Percentiles rank a stretch among this genome's conserved stretches.
Evolutionary conservation across 2,888 invertebrate genomes (phyloP).

Genomic region (Cataglyphis albicans): DNA sequence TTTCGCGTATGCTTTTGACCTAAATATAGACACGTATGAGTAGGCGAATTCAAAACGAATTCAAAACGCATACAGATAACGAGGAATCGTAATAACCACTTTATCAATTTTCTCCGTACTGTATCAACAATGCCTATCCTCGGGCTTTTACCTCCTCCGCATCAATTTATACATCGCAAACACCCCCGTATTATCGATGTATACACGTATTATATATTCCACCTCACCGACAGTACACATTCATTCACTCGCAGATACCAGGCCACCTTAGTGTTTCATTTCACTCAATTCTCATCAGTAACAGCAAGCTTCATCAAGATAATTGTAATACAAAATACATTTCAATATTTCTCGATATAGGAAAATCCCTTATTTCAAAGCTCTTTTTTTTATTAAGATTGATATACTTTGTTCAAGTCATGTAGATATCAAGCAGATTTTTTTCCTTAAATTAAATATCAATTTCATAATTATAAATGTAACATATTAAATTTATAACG

Average conservation of each 20-base stretch:
- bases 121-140: conserved; percentile 64
- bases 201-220: conserved; percentile 15
- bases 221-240: conserved; percentile 4
- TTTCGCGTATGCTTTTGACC: conserved; percentile 64
- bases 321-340: conserved; percentile 19
- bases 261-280: conserved; percentile 33
- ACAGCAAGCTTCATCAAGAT: not conserved
- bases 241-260: conserved; percentile 35
- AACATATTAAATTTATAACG: not conserved
- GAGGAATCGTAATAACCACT: conserved; percentile 73
- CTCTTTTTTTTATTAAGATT: not conserved
- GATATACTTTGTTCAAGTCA: not conserved
- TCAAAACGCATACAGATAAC: conserved; percentile 71
- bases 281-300: conserved; percentile 34
- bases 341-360: not conserved
- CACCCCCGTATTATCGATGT: not conserved
- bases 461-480: not conserved
- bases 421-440: no score
- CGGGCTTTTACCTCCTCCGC: conserved; percentile 37
- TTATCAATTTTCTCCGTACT: conserved; percentile 61
- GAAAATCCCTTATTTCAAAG: not conserved
- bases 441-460: no score
- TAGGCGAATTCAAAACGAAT: conserved; percentile 65
- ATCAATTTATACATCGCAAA: conserved; percentile 50
- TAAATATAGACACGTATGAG: conserved; percentile 44